These are phyloP conservation scores for Aquatica leii DNA, from an alignment of 2,888 invertebrate species.

Conservation along the genomic window DNA sequence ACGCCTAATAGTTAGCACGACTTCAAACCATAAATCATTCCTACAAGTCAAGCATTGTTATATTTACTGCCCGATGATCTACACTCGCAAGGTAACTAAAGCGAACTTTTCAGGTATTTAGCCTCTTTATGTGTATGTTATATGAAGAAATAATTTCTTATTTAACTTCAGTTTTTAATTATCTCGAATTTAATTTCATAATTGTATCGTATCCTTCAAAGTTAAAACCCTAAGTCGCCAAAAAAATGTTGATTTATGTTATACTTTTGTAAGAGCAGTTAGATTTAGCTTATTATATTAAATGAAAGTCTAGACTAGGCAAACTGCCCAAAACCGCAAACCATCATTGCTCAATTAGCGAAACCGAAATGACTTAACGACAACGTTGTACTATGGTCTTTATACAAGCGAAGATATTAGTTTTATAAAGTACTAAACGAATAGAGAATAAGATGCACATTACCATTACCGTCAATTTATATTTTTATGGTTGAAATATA, in stretches of 20 bases:
- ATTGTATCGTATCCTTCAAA: too few species aligned
- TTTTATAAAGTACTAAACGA: not conserved
- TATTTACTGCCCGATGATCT: not conserved
- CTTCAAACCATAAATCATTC: not conserved
- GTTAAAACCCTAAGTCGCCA: too few species aligned
- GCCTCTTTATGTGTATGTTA: not conserved
- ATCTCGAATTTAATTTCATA: too few species aligned
- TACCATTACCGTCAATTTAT: too few species aligned
- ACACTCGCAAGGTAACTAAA: not conserved
- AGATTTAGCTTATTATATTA: conserved; percentile 20
- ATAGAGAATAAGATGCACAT: not conserved
- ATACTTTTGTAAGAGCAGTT: conserved; percentile 17
- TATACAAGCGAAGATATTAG: not conserved
- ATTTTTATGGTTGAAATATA: too few species aligned
- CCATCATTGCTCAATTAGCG: conserved; percentile 28
- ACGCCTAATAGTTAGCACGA: too few species aligned
- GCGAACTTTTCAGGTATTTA: not conserved
- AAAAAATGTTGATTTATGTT: conserved; percentile 8
- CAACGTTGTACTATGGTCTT: conserved; percentile 9
- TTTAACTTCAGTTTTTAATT: too few species aligned
- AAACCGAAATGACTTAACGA: conserved; percentile 31
- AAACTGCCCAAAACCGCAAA: conserved; percentile 32
- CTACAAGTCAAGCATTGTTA: not conserved
- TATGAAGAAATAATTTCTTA: too few species aligned
- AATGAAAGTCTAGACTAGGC: conserved; percentile 34